Evolutionary conservation across 2,888 invertebrate genomes (phyloP), one percentile per base, ranked within the genome.

Genomic region (Ecdyonurus torrentis): DNA sequence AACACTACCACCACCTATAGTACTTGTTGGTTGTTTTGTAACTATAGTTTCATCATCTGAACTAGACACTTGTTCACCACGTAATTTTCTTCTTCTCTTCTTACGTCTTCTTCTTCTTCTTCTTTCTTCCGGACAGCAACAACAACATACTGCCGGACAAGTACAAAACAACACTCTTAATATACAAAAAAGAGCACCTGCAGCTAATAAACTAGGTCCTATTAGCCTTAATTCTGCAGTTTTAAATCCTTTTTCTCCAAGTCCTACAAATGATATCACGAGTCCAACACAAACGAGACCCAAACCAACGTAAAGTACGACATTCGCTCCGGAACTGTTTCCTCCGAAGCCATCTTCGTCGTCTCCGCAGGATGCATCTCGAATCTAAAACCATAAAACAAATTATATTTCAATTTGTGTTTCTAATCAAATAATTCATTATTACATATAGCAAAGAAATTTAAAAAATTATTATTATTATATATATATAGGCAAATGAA

Each of bases 191-290:
- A 59, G 24, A 15, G 59, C 50, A 19, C 63, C 63, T 24, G 59
- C 59, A n/a, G 59, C 52, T 73, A 87, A 83, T 70, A 88, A 81
- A 66, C 89, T 86, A 66, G 91, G 91, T 66, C 92, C 92, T 75
- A 91, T 89, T 71, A 91, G 81, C 70, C 90, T 83, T 69, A 92
- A 79, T 73, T 90, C 91, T 67, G 88, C 83, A 67, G 91, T 91
- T 77, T 68, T 67, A 63, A 71, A 71, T 25, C 70, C 69, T 77
- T 91, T 90, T 78, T 91, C 91, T 71, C 91, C 91, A 67, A 91
- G 89, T 69, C 91, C 91, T 68, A 91, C 91, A 78, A 91, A 91
- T 74, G 89, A 89, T 70, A 91, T 89, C 70, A 91, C 87, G 71
- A 90, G 83, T 63, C 91, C 92, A 69, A 91, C 79, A 23, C 91